Evolutionary conservation across 2,888 invertebrate genomes (phyloP).

Genomic region (Branchellion lobata): DNA sequence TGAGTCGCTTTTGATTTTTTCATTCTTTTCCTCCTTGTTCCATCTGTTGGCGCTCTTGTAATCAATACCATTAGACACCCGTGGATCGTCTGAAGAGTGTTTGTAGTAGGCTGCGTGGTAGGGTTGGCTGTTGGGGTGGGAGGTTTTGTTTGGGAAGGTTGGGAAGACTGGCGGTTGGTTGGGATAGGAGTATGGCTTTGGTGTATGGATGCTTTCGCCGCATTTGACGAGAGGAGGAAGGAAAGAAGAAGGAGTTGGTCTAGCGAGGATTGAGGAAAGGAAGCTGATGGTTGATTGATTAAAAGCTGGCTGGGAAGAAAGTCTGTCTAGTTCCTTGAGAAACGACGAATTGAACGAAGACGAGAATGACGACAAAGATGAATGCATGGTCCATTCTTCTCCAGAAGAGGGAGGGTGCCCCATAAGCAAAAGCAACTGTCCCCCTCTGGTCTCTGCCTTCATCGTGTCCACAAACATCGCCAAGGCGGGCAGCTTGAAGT

Average conservation of each 20-base stretch:
- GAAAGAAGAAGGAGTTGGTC: background rate
- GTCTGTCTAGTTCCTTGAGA: conserved; percentile 1
- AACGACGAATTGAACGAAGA: background rate
- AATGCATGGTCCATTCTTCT: conserved; percentile 13
- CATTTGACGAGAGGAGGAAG: conserved; percentile 11
- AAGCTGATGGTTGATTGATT: conserved; percentile 1
- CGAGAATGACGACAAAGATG: background rate
- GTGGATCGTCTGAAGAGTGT: no score
- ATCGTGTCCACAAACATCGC: background rate
- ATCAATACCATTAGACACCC: no score
- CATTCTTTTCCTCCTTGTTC: no score
- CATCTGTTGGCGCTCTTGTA: no score
- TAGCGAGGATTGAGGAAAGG: background rate
- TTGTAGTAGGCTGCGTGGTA: no score
- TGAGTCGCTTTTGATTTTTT: no score
- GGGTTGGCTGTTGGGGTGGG: no score
- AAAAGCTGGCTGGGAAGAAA: background rate
- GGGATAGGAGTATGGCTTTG: background rate
- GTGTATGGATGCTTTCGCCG: no score
- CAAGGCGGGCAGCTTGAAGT: background rate
- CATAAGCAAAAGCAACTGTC: background rate
- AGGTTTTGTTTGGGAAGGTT: no score
- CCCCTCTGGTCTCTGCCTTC: background rate
- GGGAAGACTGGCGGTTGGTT: background rate
- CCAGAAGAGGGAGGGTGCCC: conserved; percentile 2